A percentile compares a stretch with the other conserved stretches of the same genome.
phyloP scores from a whole-genome alignment of 2,888 invertebrate species.

The Cremastinae sp. region DNA sequence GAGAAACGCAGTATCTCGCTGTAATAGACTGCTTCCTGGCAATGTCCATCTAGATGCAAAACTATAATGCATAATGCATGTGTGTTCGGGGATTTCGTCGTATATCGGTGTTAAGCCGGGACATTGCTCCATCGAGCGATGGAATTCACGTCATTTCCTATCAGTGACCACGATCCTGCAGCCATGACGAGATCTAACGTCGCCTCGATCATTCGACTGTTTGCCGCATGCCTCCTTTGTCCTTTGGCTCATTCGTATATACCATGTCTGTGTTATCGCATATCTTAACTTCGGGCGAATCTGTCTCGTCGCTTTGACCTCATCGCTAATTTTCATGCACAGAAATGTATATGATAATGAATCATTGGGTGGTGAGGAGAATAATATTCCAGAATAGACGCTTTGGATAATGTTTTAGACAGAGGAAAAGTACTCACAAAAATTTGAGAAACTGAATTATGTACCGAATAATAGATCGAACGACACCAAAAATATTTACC shows the following conservation, averaged over 20 bases:
- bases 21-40: slow-evolving; percentile 64
- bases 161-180: slow-evolving; percentile 49
- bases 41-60: slow-evolving; percentile 49
- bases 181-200: slow-evolving; percentile 47
- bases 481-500: too few relatives aligned
- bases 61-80: slow-evolving; percentile 58
- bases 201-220: slow-evolving; percentile 44
- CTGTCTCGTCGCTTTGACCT: background rate
- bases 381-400: too few relatives aligned
- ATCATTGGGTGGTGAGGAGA: too few relatives aligned
- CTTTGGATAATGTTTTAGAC: too few relatives aligned
- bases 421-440: too few relatives aligned
- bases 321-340: background rate
- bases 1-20: slow-evolving; percentile 32
- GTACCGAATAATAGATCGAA: too few relatives aligned
- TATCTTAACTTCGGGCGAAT: background rate
- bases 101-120: slow-evolving; percentile 21
- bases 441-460: too few relatives aligned
- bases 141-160: slow-evolving; percentile 54
- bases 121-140: slow-evolving; percentile 58
- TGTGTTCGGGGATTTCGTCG: slow-evolving; percentile 8
- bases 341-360: too few relatives aligned
- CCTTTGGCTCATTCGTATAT: background rate
- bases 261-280: slow-evolving; percentile 32
- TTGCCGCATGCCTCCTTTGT: slow-evolving; percentile 6